Evolutionary conservation across 2,888 invertebrate genomes (phyloP), one percentile per base, ranked within the genome.

Genomic region (Dysmachus trigonus): DNA sequence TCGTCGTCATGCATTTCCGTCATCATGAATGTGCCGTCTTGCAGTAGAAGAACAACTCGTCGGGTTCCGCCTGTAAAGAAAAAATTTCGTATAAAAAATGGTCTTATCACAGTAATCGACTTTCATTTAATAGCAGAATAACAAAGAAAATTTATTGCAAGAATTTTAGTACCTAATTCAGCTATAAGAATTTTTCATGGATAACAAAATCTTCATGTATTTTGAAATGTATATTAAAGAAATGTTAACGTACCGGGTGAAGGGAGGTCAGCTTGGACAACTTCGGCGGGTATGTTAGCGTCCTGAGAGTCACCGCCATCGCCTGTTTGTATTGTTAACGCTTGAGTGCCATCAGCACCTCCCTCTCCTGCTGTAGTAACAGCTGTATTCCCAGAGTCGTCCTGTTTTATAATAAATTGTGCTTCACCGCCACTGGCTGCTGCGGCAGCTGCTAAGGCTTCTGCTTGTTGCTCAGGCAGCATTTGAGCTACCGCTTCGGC

Each of bases 1-100:
- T 97, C 97, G 90, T 97, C 97, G 89, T 96, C 96, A 89, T 97
- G 96, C 87, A 97, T 95, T 92, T 97, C 96, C 6, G 97, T 97
- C 94, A 97, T 96, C 93, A 97, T 96, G 87, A 97, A 93, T 90
- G 96, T 96, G 88, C 97, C 97, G 91, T 97, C 97, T 8, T 97
- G 97, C 89, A 97, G 92, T 89, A 97, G 93, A n/a, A 97, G 93
- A 7, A 97, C 96, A 27, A 97, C 97, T 91, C 96, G 94, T 89
- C 97, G 94, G 27, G 96, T 96, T 86, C 97, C 97, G 91, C 96
- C 97, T 96, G 90, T 18, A 90, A 90, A 81, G 88, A 88, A 88
- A n/a, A n/a, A 4, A 47, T 18, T 1, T 5, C 47, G 47, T 33
- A 15, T 53, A 13, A 82, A 47, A n/a, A 51, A 53, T n/a, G 35